Conservation (phyloP, 2,113 vertebrate species). For the Pyrgilauda ruficollis region DNA sequence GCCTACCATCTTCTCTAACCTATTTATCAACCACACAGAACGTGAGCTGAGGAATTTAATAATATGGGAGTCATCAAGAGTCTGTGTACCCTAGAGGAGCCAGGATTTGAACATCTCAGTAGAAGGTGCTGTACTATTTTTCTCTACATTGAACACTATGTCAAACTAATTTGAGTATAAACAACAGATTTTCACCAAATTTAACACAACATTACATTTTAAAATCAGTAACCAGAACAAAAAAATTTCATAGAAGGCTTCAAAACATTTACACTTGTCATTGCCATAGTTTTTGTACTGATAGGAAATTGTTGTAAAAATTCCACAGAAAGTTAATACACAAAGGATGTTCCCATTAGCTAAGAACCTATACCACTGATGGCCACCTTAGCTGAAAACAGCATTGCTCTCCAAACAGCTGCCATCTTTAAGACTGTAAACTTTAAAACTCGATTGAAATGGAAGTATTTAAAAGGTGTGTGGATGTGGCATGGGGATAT, state of each 20-base stretch:
- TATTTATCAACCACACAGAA: background rate
- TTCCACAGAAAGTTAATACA: background rate
- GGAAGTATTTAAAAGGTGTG: background rate
- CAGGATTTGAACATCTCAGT: background rate
- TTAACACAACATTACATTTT: background rate
- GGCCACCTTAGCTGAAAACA: background rate
- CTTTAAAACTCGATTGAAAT: background rate
- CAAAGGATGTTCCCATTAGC: background rate
- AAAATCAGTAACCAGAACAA: background rate
- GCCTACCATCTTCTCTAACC: background rate
- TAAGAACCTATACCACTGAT: background rate
- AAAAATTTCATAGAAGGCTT: background rate
- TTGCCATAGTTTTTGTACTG: background rate
- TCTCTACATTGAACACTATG: background rate
- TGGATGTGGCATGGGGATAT: background rate
- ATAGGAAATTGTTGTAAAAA: background rate
- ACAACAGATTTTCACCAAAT: background rate
- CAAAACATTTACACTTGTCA: background rate
- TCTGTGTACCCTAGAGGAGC: background rate
- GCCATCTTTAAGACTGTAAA: background rate
- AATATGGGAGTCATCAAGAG: background rate
- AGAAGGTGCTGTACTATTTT: background rate
- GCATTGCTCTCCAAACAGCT: background rate
- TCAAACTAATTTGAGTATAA: background rate
- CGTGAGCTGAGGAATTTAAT: background rate